Percentiles rank a stretch among this genome's conserved stretches.
These are phyloP conservation scores for Sebastes wilsoni DNA, from an alignment of 2,797 vertebrate genomes.

Conservation along the genomic window DNA sequence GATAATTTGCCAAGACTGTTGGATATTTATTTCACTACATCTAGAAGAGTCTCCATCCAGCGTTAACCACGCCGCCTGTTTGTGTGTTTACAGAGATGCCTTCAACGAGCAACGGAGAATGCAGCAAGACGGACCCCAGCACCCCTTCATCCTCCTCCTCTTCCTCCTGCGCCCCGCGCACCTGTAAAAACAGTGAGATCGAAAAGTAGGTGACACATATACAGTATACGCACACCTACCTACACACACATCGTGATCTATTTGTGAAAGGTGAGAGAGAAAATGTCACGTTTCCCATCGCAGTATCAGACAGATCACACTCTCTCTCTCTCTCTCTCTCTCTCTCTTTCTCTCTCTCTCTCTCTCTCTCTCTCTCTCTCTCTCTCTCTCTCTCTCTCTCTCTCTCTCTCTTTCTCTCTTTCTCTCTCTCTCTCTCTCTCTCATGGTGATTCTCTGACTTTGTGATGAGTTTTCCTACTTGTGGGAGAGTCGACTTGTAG, in stretches of 20 bases:
- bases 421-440: background rate
- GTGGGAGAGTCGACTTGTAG: slow-evolving; percentile 21
- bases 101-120: slow-evolving; percentile 97
- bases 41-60: background rate
- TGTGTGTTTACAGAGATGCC: slow-evolving; percentile 90
- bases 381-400: background rate
- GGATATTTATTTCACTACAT: background rate
- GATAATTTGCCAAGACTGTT: background rate
- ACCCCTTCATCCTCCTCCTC: slow-evolving; percentile 89
- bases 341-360: background rate
- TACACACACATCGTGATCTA: background rate
- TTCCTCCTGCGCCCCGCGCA: slow-evolving; percentile 88
- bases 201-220: slow-evolving; percentile 90
- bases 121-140: slow-evolving; percentile 94
- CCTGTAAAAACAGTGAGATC: slow-evolving; percentile 93
- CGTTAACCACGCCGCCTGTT: background rate
- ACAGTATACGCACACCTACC: background rate
- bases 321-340: background rate
- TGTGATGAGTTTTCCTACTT: slow-evolving; percentile 62
- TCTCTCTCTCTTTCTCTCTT: background rate
- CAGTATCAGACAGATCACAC: background rate
- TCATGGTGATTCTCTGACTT: slow-evolving; percentile 19
- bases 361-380: background rate
- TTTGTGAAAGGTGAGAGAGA: background rate
- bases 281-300: background rate